Conservation (phyloP, 2,797 vertebrate genomes). For the Enteromius treurensis region DNA sequence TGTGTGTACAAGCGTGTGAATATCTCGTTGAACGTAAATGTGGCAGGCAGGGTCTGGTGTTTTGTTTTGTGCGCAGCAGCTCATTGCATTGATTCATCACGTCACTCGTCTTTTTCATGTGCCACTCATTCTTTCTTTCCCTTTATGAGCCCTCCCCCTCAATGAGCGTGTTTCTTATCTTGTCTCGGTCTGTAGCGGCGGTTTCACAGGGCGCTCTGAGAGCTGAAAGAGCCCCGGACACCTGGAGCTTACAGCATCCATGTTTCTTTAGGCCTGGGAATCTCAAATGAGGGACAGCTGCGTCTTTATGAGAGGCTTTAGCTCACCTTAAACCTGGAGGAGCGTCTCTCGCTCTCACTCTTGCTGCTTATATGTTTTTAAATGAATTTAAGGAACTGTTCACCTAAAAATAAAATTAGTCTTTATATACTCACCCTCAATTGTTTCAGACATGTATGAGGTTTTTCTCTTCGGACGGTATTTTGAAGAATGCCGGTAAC, state of each 20-base stretch:
- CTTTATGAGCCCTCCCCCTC: slow-evolving; percentile 70
- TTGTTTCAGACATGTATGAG: not conserved
- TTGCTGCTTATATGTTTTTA: not conserved
- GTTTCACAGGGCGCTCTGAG: slow-evolving; percentile 66
- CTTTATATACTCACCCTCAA: not conserved
- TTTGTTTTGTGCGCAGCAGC: slow-evolving; percentile 74
- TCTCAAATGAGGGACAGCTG: slow-evolving; percentile 74
- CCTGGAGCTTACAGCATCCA: slow-evolving; percentile 69
- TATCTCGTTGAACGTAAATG: slow-evolving; percentile 62
- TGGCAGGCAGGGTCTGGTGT: slow-evolving; percentile 71
- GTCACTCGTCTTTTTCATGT: slow-evolving; percentile 78
- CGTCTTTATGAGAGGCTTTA: slow-evolving; percentile 70
- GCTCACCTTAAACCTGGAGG: slow-evolving; percentile 14
- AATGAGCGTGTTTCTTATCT: slow-evolving; percentile 61
- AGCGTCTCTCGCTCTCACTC: not conserved
- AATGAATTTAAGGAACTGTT: not conserved
- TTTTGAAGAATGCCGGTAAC: not conserved
- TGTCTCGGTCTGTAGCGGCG: slow-evolving; percentile 56
- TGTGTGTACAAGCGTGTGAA: slow-evolving; percentile 34
- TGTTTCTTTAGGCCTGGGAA: slow-evolving; percentile 58
- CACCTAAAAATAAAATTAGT: not conserved
- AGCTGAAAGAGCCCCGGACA: slow-evolving; percentile 76
- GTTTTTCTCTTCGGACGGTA: not conserved
- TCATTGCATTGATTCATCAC: slow-evolving; percentile 70
- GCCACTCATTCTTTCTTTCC: slow-evolving; percentile 67